These are phyloP conservation scores for Pachydiplax longipennis DNA, from an alignment of 2,888 invertebrate species.

Conservation along the genomic window DNA sequence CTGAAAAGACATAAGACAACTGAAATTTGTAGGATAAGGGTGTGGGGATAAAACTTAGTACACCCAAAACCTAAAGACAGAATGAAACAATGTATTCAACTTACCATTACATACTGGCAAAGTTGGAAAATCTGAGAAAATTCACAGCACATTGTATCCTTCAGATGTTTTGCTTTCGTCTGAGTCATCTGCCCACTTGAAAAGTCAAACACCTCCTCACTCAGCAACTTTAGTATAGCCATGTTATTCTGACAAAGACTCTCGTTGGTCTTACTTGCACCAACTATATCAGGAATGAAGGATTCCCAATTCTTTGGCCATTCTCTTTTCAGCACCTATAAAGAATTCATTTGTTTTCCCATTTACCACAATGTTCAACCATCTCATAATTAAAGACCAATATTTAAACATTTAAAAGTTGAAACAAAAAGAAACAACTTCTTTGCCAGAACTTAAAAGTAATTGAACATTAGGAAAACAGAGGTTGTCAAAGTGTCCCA, in stretches of 20 bases:
- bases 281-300: constrained; percentile 98
- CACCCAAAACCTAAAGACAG: too few relatives aligned
- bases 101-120: constrained; percentile 92
- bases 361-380: background rate
- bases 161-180: constrained; percentile 98
- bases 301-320: constrained; percentile 99
- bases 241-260: constrained; percentile 99
- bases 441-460: too few relatives aligned
- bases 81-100: constrained; percentile 47
- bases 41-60: background rate
- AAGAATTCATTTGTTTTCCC: constrained; percentile 33
- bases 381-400: background rate
- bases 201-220: constrained; percentile 99
- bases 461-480: too few relatives aligned
- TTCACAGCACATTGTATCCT: constrained; percentile 99
- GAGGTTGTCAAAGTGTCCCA: too few relatives aligned
- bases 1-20: background rate
- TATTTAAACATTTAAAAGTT: background rate
- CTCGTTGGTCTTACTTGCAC: constrained; percentile 98
- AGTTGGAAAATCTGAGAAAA: constrained; percentile 98
- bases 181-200: constrained; percentile 98
- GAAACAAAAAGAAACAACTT: background rate
- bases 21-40: background rate
- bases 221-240: constrained; percentile 95
- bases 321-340: constrained; percentile 92